phyloP scores from a whole-genome alignment of 2,113 vertebrate species.

The Catharus bicknelli region DNA sequence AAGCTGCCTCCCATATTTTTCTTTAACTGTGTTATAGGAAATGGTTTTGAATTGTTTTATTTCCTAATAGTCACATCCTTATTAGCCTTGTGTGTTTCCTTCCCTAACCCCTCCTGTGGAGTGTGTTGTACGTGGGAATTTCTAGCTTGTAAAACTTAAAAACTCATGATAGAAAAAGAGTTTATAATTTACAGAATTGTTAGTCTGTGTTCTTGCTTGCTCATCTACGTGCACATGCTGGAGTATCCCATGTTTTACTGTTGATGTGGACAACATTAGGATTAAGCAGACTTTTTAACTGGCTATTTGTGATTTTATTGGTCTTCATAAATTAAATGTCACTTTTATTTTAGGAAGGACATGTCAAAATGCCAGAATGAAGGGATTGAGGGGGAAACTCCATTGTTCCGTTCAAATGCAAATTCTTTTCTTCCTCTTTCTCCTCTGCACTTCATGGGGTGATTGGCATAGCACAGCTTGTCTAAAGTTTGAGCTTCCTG shows the following conservation, averaged over 20 bases:
- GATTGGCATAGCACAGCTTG: neutral
- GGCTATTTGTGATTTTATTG: constrained; percentile 14
- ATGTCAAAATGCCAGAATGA: neutral
- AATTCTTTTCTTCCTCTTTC: constrained; percentile 19
- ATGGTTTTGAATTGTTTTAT: constrained; percentile 55
- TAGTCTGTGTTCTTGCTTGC: neutral
- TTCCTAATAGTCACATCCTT: constrained; percentile 61
- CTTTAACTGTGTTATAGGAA: constrained; percentile 51
- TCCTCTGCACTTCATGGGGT: neutral
- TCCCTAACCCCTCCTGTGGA: constrained; percentile 9
- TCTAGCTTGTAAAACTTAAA: neutral
- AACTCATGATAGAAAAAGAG: neutral
- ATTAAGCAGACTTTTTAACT: neutral
- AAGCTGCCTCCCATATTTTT: constrained; percentile 56
- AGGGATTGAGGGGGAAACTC: neutral
- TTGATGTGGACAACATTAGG: neutral
- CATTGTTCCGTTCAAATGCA: constrained; percentile 41
- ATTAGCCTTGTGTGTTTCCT: constrained; percentile 29
- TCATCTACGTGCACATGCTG: neutral
- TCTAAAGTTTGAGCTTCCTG: neutral
- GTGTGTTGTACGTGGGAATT: constrained; percentile 10
- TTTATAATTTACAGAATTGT: neutral
- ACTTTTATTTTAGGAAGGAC: neutral
- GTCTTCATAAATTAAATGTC: neutral
- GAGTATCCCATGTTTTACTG: neutral